Base-by-base conservation (phyloP, 2,888 invertebrate species). In the Sarcophaga caerulescens region DNA sequence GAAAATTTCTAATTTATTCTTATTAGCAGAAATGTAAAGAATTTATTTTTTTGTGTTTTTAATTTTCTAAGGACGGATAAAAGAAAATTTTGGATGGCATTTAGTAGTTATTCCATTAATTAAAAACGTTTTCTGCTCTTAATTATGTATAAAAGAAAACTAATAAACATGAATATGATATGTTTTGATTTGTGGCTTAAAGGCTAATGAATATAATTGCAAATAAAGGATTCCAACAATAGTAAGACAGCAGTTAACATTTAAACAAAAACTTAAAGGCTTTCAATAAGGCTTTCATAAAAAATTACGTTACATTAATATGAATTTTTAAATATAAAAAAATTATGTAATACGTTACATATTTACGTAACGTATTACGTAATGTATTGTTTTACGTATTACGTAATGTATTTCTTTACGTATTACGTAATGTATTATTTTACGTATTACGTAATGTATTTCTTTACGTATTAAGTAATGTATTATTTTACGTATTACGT, bases 121-220 rank as follows among this genome's bases (percentile, higher is more conserved):
- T n/a, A n/a, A 35, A 35, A 1, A 35, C 6, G 1, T 62, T 44
- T 35, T 23, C 47, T 47, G 47, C 47, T 47, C 4, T 47, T 11
- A 14, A 14, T 47, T 47, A 47, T 12, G 0, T 14, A 52, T 14
- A 14, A 52, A 52, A 14, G 1, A 1, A 14, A 14, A 14, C 4
- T 52, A 25, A 63, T 25, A 62, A 57, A 62, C 68, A 74, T 70
- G 14, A 71, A 70, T 14, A 60, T 76, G 84, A 84, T 79, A 84
- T 84, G 84, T 84, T 75, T 84, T 75, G 74, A 84, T 84, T 84
- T 79, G 60, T 70, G 68, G 79, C 59, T 75, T 21, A 47, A 63
- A 65, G 11, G 17, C 17, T 11, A 71, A 68, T 74, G 5, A 62
- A 52, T 35, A 14, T 52, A 52, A 17, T 52, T 52, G 14, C 52